phyloP scores from a whole-genome alignment of 2,113 vertebrate species.

The Anolis carolinensis region DNA sequence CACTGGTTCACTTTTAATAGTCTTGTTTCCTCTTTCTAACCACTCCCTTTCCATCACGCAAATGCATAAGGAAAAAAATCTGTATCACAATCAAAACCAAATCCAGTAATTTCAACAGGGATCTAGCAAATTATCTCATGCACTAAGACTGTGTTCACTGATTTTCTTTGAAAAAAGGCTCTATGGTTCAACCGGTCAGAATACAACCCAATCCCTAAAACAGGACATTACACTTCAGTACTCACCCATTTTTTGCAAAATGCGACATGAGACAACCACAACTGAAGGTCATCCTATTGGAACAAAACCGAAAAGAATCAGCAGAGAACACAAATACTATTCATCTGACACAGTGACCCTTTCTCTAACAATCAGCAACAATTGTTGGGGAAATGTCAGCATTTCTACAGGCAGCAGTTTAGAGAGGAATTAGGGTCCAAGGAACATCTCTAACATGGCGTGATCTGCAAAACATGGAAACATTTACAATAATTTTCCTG shows the following conservation, averaged over 20 bases:
- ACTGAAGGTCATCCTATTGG: slow-evolving; percentile 89
- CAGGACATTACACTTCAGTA: slow-evolving; percentile 41
- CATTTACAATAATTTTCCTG: background rate
- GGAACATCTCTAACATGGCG: too few species aligned
- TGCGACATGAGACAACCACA: slow-evolving; percentile 93
- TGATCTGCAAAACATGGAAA: background rate
- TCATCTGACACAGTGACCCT: background rate
- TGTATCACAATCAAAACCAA: background rate
- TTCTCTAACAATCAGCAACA: background rate
- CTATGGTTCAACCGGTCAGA: background rate
- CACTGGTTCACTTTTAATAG: background rate
- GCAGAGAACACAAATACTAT: background rate
- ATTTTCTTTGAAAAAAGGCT: background rate
- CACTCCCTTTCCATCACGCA: background rate
- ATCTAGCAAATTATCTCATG: background rate
- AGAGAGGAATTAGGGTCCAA: too few species aligned
- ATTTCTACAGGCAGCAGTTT: background rate
- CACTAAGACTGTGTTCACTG: background rate
- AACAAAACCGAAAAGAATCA: slow-evolving; percentile 29
- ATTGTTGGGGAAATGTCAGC: background rate
- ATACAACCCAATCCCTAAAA: background rate
- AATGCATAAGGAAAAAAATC: background rate
- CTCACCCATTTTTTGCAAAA: slow-evolving; percentile 98
- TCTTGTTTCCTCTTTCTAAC: background rate
- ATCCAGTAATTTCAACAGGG: background rate